A percentile compares a stretch with the other conserved stretches of the same genome.
Conservation (phyloP, 1,140 invertebrate genomes). For the Achatina immaculata region DNA sequence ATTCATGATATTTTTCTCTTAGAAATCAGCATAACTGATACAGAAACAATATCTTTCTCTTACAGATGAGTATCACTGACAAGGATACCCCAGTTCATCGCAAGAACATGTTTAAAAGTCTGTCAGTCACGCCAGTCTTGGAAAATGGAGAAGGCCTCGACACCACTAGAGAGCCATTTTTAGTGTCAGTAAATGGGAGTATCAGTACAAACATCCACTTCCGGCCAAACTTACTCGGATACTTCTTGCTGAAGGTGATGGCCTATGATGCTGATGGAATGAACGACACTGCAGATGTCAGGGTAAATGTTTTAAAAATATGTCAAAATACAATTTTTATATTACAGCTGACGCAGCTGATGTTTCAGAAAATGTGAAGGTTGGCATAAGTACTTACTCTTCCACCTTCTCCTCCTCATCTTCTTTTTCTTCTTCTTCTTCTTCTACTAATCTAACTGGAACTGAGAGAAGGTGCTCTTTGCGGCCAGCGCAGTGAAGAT, state of each 20-base stretch:
- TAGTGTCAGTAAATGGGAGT: constrained; percentile 8
- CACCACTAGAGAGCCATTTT: constrained; percentile 6
- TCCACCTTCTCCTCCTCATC: too few relatives aligned
- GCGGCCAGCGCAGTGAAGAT: too few relatives aligned
- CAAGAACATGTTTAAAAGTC: constrained; percentile 15
- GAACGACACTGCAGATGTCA: constrained; percentile 21
- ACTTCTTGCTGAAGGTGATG: constrained; percentile 15
- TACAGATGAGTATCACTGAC: constrained; percentile 22
- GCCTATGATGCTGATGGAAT: constrained; percentile 14
- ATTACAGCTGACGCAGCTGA: too few relatives aligned
- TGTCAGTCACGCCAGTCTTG: neutral
- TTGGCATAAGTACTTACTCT: too few relatives aligned
- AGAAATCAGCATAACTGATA: too few relatives aligned
- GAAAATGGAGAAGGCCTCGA: neutral
- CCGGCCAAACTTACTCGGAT: constrained; percentile 17
- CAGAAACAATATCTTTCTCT: too few relatives aligned
- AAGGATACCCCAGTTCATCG: constrained; percentile 25
- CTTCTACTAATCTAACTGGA: too few relatives aligned
- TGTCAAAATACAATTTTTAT: too few relatives aligned
- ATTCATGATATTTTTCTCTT: too few relatives aligned
- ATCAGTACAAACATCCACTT: constrained; percentile 22
- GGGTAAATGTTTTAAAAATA: constrained; percentile 21
- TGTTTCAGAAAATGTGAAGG: too few relatives aligned
- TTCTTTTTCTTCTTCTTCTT: too few relatives aligned
- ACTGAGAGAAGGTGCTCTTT: too few relatives aligned